Evolutionary conservation across 2,888 invertebrate species (phyloP), one percentile per base, ranked within the genome.

Genomic region (Phasia obesa): DNA sequence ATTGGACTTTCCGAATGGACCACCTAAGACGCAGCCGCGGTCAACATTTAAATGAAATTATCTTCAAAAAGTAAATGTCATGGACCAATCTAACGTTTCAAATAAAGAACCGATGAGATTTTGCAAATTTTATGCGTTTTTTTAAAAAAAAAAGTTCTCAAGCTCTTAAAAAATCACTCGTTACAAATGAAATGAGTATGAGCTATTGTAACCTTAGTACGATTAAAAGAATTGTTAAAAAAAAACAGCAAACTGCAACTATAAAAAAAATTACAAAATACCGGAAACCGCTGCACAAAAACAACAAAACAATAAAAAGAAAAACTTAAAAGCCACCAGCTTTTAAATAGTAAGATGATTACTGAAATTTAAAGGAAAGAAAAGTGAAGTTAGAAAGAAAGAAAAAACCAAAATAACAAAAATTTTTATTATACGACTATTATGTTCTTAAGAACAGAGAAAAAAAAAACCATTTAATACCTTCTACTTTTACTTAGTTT

Each of bases 281-380:
- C 77, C 81, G 81, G 81, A 82, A 82, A 82, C 69, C 69, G 60
- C 77, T 47, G 62, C 44, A 64, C 55, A 62, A 57, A n/a, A 49
- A 64, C 55, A 27, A 49, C 27, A 60, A 15, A 47, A 31, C 17
- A 55, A 69, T 15, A 74, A 23, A 21, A 64, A 21, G 19, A 81
- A 51, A 67, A 19, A 79, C 57, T 57, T 59, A 79, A 67, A 38
- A 42, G 70, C 70, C 71, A 70, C 71, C 70, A 49, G 57, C 53
- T 70, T 64, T 62, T 25, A 62, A 73, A 73, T 64, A 51, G 67
- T 69, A 67, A 67, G 67, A 74, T 80, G 27, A 65, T 73, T 79
- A 71, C 71, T 71, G 11, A 31, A 60, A 67, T 53, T 73, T 53
- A 31, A 47, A 60, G 35, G 17, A 47, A 59, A 75, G 13, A 42